Base-by-base conservation (phyloP, 2,113 vertebrate genomes). In the Brachyhypopomus occidentalis region DNA sequence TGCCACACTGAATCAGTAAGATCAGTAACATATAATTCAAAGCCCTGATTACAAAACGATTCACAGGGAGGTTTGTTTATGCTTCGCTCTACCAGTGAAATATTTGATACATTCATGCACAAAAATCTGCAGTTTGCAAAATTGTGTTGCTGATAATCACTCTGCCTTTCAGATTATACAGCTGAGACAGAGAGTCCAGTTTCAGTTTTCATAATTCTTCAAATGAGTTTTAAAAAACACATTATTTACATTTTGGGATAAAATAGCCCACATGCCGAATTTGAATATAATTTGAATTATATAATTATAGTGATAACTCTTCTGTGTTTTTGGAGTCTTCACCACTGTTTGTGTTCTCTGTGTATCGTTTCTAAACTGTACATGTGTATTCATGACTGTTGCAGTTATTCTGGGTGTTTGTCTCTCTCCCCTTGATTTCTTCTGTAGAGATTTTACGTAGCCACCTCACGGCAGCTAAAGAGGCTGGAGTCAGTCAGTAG, bases 401-500 rank as follows among this genome's bases (percentile, higher is more conserved):
- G 6, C 55, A 38, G 60, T 75, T 84, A 55, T 75, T 69, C 38
- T 5, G 63, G 30, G 20, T 84, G 80, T 89, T 70, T 87, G 78
- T 89, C 75, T 86, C 72, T 87, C 63, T 77, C 25, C 84, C 78
- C 79, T 52, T 74, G 3, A 80, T 69, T 62, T 81, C 66, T 8
- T 48, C 67, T 64, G 22, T 92, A 99, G 98, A 95, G 97, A 56
- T 97, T 99, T 94, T 99, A 99, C 0, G 95, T 97, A 12, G 96
- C 97, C 2, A 97, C 97, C 0, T 98, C 97, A 0, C 94, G 97
- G 22, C 98, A 99, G 87, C 93, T 99, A 81, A 99, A 98, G 91
- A 93, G 97, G 0, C 93, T 99, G 92, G 98, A 99, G 87, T 99
- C 98, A 0, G 79, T 98, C 87, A 99, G 95, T 91, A 94, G 98